Conservation (phyloP, 2,113 vertebrate species). For the Holacanthus passer region DNA sequence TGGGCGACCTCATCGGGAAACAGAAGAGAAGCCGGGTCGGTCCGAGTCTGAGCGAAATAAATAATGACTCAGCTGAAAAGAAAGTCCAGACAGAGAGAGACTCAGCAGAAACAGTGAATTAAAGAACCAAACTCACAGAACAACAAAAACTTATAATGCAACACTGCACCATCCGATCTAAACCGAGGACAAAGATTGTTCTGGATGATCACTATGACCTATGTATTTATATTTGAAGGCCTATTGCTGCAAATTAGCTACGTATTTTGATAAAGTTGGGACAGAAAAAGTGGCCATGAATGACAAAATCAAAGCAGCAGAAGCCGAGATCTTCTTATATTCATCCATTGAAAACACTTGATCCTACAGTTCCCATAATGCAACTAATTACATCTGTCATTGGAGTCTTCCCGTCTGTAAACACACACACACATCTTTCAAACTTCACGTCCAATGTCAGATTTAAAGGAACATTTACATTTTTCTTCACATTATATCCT, state of each 20-base stretch:
- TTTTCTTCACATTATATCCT: not conserved
- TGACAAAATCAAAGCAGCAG: not conserved
- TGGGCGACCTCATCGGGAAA: not conserved
- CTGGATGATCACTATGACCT: not conserved
- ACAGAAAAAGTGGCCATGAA: not conserved
- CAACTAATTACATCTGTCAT: not conserved
- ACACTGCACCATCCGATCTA: not conserved
- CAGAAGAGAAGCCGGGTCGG: not conserved
- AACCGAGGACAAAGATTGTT: not conserved
- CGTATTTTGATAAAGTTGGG: not conserved
- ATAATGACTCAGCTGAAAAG: not conserved
- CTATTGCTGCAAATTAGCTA: not conserved
- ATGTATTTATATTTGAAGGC: not conserved
- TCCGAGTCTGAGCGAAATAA: not conserved
- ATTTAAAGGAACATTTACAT: not conserved
- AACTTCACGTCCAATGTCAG: too few relatives aligned
- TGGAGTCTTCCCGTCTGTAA: not conserved
- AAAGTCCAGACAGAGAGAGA: not conserved
- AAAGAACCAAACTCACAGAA: not conserved
- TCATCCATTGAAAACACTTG: not conserved
- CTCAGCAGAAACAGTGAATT: not conserved
- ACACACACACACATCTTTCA: too few relatives aligned
- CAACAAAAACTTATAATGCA: not conserved
- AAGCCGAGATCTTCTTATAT: not conserved
- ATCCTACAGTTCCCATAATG: not conserved